Percentiles rank a stretch among this genome's conserved stretches.
Conservation (phyloP, 2,888 invertebrate species). For the Thyatira batis region DNA sequence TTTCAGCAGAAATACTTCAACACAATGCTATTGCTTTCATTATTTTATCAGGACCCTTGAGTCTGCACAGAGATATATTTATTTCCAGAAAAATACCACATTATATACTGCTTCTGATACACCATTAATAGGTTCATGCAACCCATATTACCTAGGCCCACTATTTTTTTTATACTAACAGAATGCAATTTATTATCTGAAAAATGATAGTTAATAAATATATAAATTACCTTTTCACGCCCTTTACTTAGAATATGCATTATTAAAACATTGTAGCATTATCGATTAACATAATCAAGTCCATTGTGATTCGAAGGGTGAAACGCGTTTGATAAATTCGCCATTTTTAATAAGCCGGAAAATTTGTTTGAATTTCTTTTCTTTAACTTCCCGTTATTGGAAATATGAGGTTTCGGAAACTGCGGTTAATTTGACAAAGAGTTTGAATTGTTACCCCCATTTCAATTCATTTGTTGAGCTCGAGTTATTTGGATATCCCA, state of each 20-base stretch:
- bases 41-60: no score
- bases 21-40: no score
- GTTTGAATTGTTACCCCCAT: conserved; percentile 15
- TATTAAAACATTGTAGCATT: conserved; percentile 11
- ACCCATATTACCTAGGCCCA: no score
- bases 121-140: no score
- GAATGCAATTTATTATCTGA: no score
- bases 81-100: no score
- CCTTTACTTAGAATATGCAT: background rate
- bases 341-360: conserved; percentile 57
- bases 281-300: conserved; percentile 60
- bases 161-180: no score
- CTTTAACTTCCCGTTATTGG: conserved; percentile 30
- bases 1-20: no score
- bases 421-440: conserved; percentile 42
- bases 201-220: no score
- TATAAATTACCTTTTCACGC: no score
- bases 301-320: conserved; percentile 28
- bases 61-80: no score
- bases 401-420: conserved; percentile 42
- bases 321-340: conserved; percentile 43
- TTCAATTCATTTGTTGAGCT: conserved; percentile 13
- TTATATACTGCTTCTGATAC: no score
- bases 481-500: conserved; percentile 14
- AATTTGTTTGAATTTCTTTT: conserved; percentile 49